These are phyloP conservation scores for Astropecten irregularis DNA, from an alignment of 53 echinoderm and acorn worm genomes.

Conservation along the genomic window DNA sequence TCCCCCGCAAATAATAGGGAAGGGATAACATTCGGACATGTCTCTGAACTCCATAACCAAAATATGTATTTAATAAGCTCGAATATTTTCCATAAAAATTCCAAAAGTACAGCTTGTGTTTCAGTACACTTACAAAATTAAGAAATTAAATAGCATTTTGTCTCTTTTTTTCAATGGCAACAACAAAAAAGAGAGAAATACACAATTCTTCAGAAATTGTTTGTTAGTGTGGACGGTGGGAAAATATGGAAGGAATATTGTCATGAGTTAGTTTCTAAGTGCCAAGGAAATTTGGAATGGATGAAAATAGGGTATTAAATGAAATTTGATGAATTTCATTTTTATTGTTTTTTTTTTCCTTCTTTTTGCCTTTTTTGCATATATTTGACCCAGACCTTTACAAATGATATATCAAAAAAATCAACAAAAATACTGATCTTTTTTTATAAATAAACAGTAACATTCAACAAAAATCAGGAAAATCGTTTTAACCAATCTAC, in stretches of 20 bases:
- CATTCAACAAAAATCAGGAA: background rate
- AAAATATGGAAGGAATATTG: background rate
- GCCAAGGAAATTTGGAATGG: background rate
- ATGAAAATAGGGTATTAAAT: no score
- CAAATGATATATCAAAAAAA: conserved; percentile 14
- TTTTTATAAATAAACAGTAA: no score
- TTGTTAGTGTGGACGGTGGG: background rate
- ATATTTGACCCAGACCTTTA: conserved; percentile 92
- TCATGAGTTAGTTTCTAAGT: background rate
- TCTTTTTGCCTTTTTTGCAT: no score
- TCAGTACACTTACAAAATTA: background rate
- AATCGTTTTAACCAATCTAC: no score
- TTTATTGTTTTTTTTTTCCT: no score
- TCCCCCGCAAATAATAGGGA: no score
- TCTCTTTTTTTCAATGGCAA: background rate
- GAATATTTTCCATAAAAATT: background rate
- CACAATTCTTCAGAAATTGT: background rate
- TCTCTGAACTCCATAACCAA: conserved; percentile 1
- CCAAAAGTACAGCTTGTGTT: conserved; percentile 10
- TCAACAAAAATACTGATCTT: background rate
- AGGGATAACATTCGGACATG: no score
- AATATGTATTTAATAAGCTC: no score
- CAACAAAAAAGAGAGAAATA: no score
- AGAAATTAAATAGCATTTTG: no score
- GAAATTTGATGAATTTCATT: no score